phyloP scores from a whole-genome alignment of 2,888 invertebrate genomes.

The Ditylenchus weischeri region DNA sequence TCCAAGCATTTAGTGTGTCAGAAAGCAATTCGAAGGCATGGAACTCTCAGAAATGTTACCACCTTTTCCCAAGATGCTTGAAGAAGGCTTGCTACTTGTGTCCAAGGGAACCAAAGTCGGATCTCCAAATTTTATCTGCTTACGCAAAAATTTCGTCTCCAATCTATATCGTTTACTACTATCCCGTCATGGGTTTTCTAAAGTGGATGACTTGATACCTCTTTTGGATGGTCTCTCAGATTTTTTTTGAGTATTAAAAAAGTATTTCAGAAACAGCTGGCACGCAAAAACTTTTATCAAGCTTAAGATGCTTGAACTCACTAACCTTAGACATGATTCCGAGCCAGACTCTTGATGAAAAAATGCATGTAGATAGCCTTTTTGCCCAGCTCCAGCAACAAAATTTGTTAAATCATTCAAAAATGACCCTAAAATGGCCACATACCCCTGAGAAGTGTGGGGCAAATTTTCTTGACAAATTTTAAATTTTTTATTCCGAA shows the following conservation, averaged over 20 bases:
- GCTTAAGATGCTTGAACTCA: too few species aligned
- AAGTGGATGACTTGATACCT: conserved; percentile 2
- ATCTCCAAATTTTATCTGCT: not conserved
- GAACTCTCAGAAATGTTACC: too few species aligned
- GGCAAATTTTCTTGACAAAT: too few species aligned
- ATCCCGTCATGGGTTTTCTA: not conserved
- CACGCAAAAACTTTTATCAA: not conserved
- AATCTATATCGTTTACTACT: not conserved
- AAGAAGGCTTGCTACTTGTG: not conserved
- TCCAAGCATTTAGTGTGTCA: not conserved
- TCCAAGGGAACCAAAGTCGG: not conserved
- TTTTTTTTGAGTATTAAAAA: not conserved
- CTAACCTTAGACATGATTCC: too few species aligned
- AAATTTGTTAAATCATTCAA: too few species aligned
- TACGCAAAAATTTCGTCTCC: conserved; percentile 2
- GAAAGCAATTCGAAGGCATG: too few species aligned
- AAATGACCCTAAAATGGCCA: too few species aligned
- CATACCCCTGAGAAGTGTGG: too few species aligned
- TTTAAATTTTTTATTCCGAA: too few species aligned
- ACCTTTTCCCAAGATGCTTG: not conserved
- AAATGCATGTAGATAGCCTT: too few species aligned
- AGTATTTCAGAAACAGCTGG: not conserved
- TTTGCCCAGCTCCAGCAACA: too few species aligned
- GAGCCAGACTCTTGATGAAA: too few species aligned
- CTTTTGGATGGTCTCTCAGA: not conserved